These are phyloP conservation scores for Coelogynopora nodosa DNA, from an alignment of 2,888 invertebrate genomes.

Conservation along the genomic window DNA sequence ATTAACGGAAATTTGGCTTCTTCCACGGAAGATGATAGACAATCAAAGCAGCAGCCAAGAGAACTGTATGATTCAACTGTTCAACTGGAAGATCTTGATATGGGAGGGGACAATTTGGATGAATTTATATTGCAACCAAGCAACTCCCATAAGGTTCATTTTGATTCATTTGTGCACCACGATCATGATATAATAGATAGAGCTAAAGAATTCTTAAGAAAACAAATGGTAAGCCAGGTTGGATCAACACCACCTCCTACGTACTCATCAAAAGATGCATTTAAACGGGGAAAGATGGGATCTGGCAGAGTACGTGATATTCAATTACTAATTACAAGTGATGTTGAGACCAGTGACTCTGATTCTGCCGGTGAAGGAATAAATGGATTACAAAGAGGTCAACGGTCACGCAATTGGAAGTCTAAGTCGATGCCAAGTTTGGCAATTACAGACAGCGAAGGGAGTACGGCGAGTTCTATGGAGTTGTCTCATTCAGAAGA, in stretches of 20 bases:
- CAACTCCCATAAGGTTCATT: background rate
- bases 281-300: background rate
- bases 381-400: background rate
- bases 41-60: background rate
- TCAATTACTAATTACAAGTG: background rate
- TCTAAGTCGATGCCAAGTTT: conserved; percentile 34
- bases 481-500: background rate
- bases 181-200: conserved; percentile 6
- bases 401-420: background rate
- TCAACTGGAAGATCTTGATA: conserved; percentile 32
- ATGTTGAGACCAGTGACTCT: background rate
- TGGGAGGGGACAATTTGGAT: background rate
- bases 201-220: conserved; percentile 35
- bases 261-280: background rate
- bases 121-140: conserved; percentile 6
- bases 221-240: background rate
- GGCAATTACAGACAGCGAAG: conserved; percentile 29
- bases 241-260: background rate
- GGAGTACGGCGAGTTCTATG: background rate
- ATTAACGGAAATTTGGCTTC: background rate
- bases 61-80: conserved; percentile 36
- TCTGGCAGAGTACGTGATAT: background rate
- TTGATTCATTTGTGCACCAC: background rate
- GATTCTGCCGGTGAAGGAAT: background rate
- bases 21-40: background rate